phyloP scores from a whole-genome alignment of 2,797 vertebrate genomes.

The Geotrypetes seraphini region DNA sequence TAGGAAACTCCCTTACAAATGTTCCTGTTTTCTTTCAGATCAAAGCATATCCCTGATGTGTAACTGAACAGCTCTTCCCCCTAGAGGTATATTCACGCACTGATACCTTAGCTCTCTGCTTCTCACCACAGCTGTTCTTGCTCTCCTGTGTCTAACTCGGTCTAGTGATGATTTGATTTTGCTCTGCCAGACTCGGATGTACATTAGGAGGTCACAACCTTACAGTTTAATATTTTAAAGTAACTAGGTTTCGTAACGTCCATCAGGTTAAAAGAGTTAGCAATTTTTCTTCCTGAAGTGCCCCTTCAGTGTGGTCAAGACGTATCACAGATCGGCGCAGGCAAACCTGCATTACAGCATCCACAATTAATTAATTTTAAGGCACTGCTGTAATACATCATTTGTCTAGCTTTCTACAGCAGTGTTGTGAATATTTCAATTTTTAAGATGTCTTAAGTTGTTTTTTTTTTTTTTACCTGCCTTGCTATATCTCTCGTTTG shows the following conservation, averaged over 20 bases:
- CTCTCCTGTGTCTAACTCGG: too few species aligned
- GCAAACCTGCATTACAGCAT: slow-evolving; percentile 63
- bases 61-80: too few species aligned
- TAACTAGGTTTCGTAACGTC: slow-evolving; percentile 53
- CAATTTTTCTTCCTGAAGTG: slow-evolving; percentile 62
- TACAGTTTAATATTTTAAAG: slow-evolving; percentile 55
- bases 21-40: too few species aligned
- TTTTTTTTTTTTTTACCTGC: slow-evolving; percentile 32
- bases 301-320: slow-evolving; percentile 50
- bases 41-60: too few species aligned
- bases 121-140: too few species aligned
- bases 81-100: too few species aligned
- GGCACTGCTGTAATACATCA: slow-evolving; percentile 53
- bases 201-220: slow-evolving; percentile 46
- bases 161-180: slow-evolving; percentile 62
- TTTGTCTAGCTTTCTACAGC: slow-evolving; percentile 51
- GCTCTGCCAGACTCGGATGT: slow-evolving; percentile 46
- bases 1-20: too few species aligned
- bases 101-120: too few species aligned
- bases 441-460: slow-evolving; percentile 53
- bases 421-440: slow-evolving; percentile 58
- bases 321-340: slow-evolving; percentile 58
- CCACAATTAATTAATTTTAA: slow-evolving; percentile 69
- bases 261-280: slow-evolving; percentile 61
- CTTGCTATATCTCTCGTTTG: slow-evolving; percentile 44